A percentile compares a stretch with the other conserved stretches of the same genome.
These are phyloP conservation scores for Hypomecis atomaria DNA, from an alignment of 2,888 invertebrate species.

Conservation along the genomic window DNA sequence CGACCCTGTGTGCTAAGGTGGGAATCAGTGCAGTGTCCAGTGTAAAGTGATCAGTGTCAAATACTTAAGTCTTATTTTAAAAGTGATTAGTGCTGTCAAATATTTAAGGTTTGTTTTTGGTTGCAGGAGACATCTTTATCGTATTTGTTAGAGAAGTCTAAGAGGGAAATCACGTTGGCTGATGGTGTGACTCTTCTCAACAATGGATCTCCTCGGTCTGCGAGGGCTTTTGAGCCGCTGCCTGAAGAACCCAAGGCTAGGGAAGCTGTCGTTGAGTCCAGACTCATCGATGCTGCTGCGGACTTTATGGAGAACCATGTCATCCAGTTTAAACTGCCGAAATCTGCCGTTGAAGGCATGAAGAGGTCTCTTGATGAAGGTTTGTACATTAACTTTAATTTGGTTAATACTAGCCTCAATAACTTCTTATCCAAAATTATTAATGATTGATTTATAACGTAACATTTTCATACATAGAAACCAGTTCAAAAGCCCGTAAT, in stretches of 20 bases:
- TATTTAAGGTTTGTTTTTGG: constrained; percentile 65
- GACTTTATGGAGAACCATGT: constrained; percentile 92
- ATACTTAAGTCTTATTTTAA: too few relatives aligned
- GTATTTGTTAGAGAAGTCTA: constrained; percentile 85
- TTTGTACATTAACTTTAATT: constrained; percentile 58
- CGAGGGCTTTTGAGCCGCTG: constrained; percentile 86
- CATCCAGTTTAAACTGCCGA: constrained; percentile 91
- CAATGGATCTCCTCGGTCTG: constrained; percentile 84
- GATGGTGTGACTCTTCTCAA: constrained; percentile 85
- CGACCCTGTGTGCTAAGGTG: constrained; percentile 90
- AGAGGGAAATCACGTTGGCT: constrained; percentile 84
- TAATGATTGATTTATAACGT: too few relatives aligned
- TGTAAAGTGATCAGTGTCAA: constrained; percentile 42
- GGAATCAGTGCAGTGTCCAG: constrained; percentile 51
- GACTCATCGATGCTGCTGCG: constrained; percentile 90
- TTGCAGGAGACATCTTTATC: constrained; percentile 90
- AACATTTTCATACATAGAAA: too few relatives aligned
- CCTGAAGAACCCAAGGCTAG: constrained; percentile 89
- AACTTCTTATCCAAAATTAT: too few relatives aligned
- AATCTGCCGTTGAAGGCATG: constrained; percentile 89
- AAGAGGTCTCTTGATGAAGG: constrained; percentile 93
- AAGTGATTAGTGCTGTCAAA: constrained; percentile 34
- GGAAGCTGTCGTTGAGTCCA: constrained; percentile 89
- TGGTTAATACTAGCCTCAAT: too few relatives aligned
- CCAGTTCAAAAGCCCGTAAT: not conserved